Percentiles rank a stretch among this genome's conserved stretches.
Conservation (phyloP, 2,888 invertebrate genomes). For the Plebejus anna region DNA sequence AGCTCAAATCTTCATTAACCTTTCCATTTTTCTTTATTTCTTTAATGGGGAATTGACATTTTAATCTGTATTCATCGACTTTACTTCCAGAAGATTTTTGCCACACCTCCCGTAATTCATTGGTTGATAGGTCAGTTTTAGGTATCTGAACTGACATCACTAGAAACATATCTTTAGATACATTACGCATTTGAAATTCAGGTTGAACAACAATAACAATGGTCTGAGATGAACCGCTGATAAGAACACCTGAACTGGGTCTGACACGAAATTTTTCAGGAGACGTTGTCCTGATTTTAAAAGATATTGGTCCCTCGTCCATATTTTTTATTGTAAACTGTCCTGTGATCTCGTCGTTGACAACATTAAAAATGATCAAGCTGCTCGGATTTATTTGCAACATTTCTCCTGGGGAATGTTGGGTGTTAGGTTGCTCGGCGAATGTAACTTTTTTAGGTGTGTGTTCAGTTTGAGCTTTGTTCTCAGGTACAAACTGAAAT, state of each 20-base stretch:
- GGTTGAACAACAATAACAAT: conserved; percentile 88
- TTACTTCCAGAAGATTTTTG: conserved; percentile 81
- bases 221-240: conserved; percentile 81
- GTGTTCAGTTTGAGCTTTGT: conserved; percentile 49
- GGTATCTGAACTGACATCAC: conserved; percentile 89
- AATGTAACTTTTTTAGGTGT: conserved; percentile 59
- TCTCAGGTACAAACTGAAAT: conserved; percentile 86
- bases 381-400: conserved; percentile 84
- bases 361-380: conserved; percentile 83
- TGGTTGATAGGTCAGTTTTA: conserved; percentile 73
- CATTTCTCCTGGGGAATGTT: conserved; percentile 74
- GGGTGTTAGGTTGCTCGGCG: conserved; percentile 57
- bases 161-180: conserved; percentile 91
- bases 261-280: conserved; percentile 97
- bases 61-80: conserved; percentile 86
- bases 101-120: conserved; percentile 87
- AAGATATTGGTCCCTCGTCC: conserved; percentile 72
- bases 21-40: conserved; percentile 59
- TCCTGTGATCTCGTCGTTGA: conserved; percentile 84
- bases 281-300: conserved; percentile 95
- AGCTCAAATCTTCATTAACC: conserved; percentile 45
- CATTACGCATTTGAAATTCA: conserved; percentile 83
- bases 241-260: conserved; percentile 90
- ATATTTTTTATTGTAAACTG: conserved; percentile 85
- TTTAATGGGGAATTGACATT: conserved; percentile 81